Conservation (phyloP, 2,797 vertebrate species). For the Hippocampus kuda region DNA sequence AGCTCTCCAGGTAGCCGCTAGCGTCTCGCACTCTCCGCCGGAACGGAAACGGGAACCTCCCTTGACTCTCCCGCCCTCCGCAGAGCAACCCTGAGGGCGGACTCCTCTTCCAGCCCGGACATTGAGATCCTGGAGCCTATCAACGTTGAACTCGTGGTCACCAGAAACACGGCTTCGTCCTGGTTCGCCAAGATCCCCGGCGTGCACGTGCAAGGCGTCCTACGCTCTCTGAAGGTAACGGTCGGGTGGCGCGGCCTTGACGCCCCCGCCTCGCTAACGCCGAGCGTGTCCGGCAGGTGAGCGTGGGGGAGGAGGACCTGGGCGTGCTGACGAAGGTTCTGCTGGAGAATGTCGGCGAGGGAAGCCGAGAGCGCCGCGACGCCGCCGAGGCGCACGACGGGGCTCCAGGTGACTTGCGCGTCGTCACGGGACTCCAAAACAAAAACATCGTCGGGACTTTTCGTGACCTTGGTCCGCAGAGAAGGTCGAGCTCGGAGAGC, state of each 20-base stretch:
- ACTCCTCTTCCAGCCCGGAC: slow-evolving; percentile 55
- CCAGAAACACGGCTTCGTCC: slow-evolving; percentile 79
- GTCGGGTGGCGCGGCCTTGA: neutral
- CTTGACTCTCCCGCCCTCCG: neutral
- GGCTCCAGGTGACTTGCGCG: slow-evolving; percentile 55
- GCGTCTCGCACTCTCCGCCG: neutral
- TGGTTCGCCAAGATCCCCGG: slow-evolving; percentile 82
- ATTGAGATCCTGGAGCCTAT: slow-evolving; percentile 84
- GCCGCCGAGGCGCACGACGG: slow-evolving; percentile 46
- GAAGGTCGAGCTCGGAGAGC: slow-evolving; percentile 33
- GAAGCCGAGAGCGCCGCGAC: slow-evolving; percentile 39
- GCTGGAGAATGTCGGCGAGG: slow-evolving; percentile 84
- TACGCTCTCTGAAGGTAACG: slow-evolving; percentile 79
- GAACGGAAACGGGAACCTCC: neutral
- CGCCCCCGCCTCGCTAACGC: neutral
- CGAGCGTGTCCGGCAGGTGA: slow-evolving; percentile 61
- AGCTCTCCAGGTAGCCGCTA: slow-evolving; percentile 75
- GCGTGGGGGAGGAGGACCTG: slow-evolving; percentile 82
- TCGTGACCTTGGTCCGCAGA: slow-evolving; percentile 30
- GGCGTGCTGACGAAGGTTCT: slow-evolving; percentile 82
- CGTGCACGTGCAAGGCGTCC: slow-evolving; percentile 75
- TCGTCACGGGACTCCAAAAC: neutral
- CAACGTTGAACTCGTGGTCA: slow-evolving; percentile 79
- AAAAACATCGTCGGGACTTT: neutral
- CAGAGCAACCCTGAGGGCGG: slow-evolving; percentile 68